These are phyloP conservation scores for Parapristionchus giblindavisi DNA, from an alignment of 2,888 invertebrate genomes.

Conservation along the genomic window DNA sequence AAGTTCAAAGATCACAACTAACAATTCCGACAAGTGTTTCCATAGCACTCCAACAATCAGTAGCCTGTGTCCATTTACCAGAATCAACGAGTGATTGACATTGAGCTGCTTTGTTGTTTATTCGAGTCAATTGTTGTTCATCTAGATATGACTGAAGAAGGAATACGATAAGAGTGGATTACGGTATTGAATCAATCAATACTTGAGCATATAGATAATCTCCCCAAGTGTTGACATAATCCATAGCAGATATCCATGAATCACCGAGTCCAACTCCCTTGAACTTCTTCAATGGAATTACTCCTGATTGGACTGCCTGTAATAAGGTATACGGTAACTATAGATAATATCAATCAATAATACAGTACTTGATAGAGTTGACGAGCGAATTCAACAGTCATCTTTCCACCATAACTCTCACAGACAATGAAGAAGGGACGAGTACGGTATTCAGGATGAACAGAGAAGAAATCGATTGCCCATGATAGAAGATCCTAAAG, in stretches of 20 bases:
- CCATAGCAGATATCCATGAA: slow-evolving; percentile 88
- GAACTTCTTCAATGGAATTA: slow-evolving; percentile 76
- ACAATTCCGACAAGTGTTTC: slow-evolving; percentile 75
- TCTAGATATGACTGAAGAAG: slow-evolving; percentile 57
- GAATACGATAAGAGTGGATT: neutral
- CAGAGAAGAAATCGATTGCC: slow-evolving; percentile 78
- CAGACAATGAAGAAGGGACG: slow-evolving; percentile 85
- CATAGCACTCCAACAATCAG: slow-evolving; percentile 77
- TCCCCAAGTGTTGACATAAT: slow-evolving; percentile 85
- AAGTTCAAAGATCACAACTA: neutral
- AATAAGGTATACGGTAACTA: slow-evolving; percentile 43
- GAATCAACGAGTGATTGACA: slow-evolving; percentile 72
- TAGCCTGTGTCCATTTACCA: slow-evolving; percentile 77
- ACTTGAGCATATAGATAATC: slow-evolving; percentile 81
- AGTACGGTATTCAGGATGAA: slow-evolving; percentile 79
- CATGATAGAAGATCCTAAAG: slow-evolving; percentile 80
- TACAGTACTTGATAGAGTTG: slow-evolving; percentile 71
- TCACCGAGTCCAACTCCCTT: slow-evolving; percentile 85
- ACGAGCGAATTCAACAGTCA: slow-evolving; percentile 84
- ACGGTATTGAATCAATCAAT: slow-evolving; percentile 43
- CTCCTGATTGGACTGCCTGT: slow-evolving; percentile 77
- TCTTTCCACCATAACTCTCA: slow-evolving; percentile 92
- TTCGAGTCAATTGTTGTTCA: slow-evolving; percentile 52
- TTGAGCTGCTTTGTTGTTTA: slow-evolving; percentile 47
- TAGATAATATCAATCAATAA: too few species aligned